phyloP scores from a whole-genome alignment of 2,113 vertebrate genomes.

The Zootoca vivipara region DNA sequence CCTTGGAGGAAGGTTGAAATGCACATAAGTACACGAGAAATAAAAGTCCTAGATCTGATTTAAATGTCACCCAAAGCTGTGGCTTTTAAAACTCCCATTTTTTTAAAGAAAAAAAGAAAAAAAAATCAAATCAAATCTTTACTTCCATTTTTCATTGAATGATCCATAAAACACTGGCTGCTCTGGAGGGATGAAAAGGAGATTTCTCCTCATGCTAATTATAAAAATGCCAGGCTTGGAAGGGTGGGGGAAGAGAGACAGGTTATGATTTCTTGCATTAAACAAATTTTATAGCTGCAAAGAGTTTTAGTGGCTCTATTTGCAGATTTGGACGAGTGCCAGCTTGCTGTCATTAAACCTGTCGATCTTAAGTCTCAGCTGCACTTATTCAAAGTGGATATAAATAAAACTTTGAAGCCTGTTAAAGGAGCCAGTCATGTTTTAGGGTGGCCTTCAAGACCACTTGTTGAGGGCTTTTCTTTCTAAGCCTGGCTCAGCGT shows the following conservation, averaged over 20 bases:
- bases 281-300: constrained; percentile 67
- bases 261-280: constrained; percentile 70
- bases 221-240: constrained; percentile 63
- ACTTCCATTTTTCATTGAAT: neutral
- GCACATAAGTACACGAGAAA: no score
- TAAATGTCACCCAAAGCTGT: rapidly evolving
- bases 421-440: constrained; percentile 56
- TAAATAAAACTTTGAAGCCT: constrained; percentile 67
- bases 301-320: constrained; percentile 72
- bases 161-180: constrained; percentile 46
- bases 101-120: no score
- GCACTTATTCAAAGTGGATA: constrained; percentile 72
- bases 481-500: neutral
- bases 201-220: constrained; percentile 60
- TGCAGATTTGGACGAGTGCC: constrained; percentile 67
- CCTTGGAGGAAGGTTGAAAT: no score
- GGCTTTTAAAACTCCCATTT: neutral
- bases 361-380: constrained; percentile 72
- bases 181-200: constrained; percentile 18
- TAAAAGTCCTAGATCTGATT: neutral
- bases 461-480: neutral
- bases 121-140: constrained; percentile 15
- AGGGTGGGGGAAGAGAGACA: neutral
- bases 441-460: neutral
- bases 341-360: constrained; percentile 71